Base-by-base conservation (phyloP, 2,888 invertebrate genomes). In the Leptinotarsa tumamoca region DNA sequence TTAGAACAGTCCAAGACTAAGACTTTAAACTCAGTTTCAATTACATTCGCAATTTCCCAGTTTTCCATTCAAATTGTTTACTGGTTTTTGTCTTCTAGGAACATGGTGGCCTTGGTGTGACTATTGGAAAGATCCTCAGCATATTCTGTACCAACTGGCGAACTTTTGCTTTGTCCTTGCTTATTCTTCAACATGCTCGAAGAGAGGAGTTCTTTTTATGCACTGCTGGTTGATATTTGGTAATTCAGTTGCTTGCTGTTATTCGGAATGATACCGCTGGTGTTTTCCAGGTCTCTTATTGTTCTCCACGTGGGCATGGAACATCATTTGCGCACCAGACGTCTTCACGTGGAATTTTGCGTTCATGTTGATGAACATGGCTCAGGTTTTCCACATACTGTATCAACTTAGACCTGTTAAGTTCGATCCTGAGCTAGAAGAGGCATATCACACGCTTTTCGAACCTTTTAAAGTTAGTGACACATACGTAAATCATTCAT, bases 301-400 rank as follows among this genome's bases (percentile, higher is more conserved):
- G 79, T 93, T 95, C 87, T 94, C 95, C 1, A 92, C 94, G 73
- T 96, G 96, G 96, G 94, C 96, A n/a, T 96, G 96, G 96, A 95
- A 95, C 84, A 93, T 96, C 33, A 94, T 96, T 77, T 96, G 96
- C 85, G 94, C 96, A 1, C 95, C 96, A 0, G 95, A 95, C 85
- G 94, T 96, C 7, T 96, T 96, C 88, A 94, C 95, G 0, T 96
- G 96, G 96, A 95, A 95, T 87, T 95, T 96, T 84, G 92, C 93
- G 75, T 95, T 96, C 88, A 92, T 95, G 85, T 89, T 95, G 78
- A 90, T 96, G 83, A 96, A 96, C 86, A 91, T 95, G 81, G 93
- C 93, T 0, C 96, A 96, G 88, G 92, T 95, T 21, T 93, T 96
- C 67, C 94, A 95, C 86, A 91, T 95, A 75, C 90, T 95, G 61